Percentiles rank a stretch among this genome's conserved stretches.
Conservation (phyloP, 2,888 invertebrate genomes). For the Diadegma fenestrale region DNA sequence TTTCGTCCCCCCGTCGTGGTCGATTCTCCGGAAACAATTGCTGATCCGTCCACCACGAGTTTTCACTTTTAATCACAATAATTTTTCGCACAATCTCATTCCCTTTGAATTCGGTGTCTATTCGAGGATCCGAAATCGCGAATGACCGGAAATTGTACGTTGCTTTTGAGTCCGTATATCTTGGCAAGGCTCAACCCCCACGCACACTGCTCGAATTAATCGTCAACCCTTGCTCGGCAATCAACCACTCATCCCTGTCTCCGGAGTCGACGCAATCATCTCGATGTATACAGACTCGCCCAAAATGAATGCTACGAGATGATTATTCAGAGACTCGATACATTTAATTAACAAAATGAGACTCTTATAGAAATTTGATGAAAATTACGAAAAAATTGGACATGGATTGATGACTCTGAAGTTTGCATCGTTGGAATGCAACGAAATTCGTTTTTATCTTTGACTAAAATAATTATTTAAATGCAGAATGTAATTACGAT, state of each 20-base stretch:
- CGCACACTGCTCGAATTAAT: constrained; percentile 43
- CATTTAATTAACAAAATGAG: too few species aligned
- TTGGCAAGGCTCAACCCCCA: constrained; percentile 1
- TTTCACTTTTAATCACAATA: too few species aligned
- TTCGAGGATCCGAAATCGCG: neutral
- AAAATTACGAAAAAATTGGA: neutral
- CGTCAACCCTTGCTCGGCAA: constrained; percentile 45
- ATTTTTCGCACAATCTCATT: neutral
- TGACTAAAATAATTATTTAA: too few species aligned
- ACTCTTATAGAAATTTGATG: neutral
- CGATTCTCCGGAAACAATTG: too few species aligned
- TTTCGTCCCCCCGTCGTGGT: too few species aligned
- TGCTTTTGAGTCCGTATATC: constrained; percentile 10
- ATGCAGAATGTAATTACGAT: too few species aligned
- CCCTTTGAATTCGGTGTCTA: neutral
- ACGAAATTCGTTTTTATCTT: too few species aligned
- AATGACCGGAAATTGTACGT: constrained; percentile 8
- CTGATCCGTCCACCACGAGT: too few species aligned
- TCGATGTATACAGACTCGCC: neutral
- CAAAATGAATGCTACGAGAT: neutral
- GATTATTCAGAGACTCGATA: neutral
- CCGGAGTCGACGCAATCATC: constrained; percentile 19
- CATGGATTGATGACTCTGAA: too few species aligned
- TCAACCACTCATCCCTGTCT: constrained; percentile 53
- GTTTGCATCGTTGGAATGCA: too few species aligned